Conservation (phyloP, 2,888 invertebrate species). For the Drosophila putrida region DNA sequence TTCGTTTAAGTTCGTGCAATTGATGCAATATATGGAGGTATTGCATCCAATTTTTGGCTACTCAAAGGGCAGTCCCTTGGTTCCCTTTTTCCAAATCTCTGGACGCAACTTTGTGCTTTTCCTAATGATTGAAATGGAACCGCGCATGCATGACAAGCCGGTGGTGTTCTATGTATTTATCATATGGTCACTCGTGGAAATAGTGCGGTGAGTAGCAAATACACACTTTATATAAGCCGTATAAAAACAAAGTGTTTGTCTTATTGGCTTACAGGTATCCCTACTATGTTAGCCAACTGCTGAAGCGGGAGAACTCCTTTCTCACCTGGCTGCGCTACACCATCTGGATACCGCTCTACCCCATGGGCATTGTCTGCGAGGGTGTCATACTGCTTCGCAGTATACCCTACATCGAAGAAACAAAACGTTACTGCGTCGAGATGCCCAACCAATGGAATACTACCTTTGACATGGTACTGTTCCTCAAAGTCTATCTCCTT, state of each 20-base stretch:
- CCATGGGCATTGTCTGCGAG: conserved; percentile 95
- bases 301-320: conserved; percentile 90
- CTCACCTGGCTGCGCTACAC: conserved; percentile 97
- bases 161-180: conserved; percentile 95
- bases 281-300: conserved; percentile 93
- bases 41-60: conserved; percentile 96
- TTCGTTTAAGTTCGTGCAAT: conserved; percentile 92
- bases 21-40: conserved; percentile 94
- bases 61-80: conserved; percentile 91
- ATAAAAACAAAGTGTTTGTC: background rate
- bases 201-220: conserved; percentile 89
- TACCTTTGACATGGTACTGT: conserved; percentile 93
- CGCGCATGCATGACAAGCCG: conserved; percentile 94
- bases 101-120: conserved; percentile 93
- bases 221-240: background rate
- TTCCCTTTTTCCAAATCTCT: conserved; percentile 92
- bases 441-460: conserved; percentile 95
- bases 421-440: conserved; percentile 90
- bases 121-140: conserved; percentile 93
- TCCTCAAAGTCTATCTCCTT: conserved; percentile 92
- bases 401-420: conserved; percentile 96
- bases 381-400: conserved; percentile 92
- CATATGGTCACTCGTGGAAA: conserved; percentile 93
- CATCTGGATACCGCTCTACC: conserved; percentile 97
- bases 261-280: conserved; percentile 90